These are phyloP conservation scores for Campoletis raptor DNA, from an alignment of 2,888 invertebrate genomes.

Conservation along the genomic window DNA sequence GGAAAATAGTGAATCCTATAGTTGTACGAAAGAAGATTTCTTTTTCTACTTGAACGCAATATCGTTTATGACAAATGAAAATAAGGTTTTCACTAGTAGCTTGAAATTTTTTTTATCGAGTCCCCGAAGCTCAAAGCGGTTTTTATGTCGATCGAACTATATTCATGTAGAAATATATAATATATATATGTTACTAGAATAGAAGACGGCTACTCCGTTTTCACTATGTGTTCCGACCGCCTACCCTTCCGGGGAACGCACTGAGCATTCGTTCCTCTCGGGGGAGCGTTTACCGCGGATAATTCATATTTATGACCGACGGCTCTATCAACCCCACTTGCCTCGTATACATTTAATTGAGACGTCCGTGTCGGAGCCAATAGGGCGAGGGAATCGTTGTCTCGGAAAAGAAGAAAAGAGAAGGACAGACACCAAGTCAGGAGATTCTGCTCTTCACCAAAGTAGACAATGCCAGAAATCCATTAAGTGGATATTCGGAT, in stretches of 20 bases:
- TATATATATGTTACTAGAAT: neutral
- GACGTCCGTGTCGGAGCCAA: constrained; percentile 84
- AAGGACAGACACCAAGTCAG: constrained; percentile 34
- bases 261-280: constrained; percentile 72
- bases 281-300: constrained; percentile 84
- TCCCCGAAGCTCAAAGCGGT: constrained; percentile 40
- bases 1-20: neutral
- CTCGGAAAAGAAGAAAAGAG: constrained; percentile 51
- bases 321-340: constrained; percentile 84
- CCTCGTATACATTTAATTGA: constrained; percentile 84
- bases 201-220: constrained; percentile 11
- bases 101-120: constrained; percentile 33
- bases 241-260: constrained; percentile 57
- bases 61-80: constrained; percentile 37
- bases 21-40: constrained; percentile 2
- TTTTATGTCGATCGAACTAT: constrained; percentile 9
- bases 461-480: constrained; percentile 55
- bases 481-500: constrained; percentile 39
- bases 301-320: constrained; percentile 84
- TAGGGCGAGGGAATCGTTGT: constrained; percentile 80
- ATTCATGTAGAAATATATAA: constrained; percentile 1
- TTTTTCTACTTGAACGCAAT: constrained; percentile 33
- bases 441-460: constrained; percentile 24
- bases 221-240: constrained; percentile 42
- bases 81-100: constrained; percentile 39